Base-by-base conservation (phyloP, 2,888 invertebrate species). In the Pristionchus arcanus region DNA sequence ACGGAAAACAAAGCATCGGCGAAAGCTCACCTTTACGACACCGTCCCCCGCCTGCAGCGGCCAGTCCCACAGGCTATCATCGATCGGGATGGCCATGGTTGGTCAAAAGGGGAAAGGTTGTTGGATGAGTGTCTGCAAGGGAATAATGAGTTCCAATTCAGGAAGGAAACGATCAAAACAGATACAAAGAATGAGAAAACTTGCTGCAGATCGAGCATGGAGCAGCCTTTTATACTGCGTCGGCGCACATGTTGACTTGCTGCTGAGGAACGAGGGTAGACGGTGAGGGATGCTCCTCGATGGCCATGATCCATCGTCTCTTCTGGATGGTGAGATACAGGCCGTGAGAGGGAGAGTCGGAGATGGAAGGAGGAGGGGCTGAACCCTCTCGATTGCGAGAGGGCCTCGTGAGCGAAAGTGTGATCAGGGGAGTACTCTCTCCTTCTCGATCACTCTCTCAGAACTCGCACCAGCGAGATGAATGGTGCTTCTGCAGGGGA, bases 31-130 rank as follows among this genome's bases (percentile, higher is more conserved):
- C 92, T 93, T 92, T 89, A 93, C 93, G 84, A 93, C 92, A 49
- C 93, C 93, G 89, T 93, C 93, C 89, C 92, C 91, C 90, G 91
- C 90, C 91, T 93, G 93, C 81, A 93, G 92, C 68, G 93, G 93
- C 93, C 93, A 93, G 87, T 93, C 93, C 93, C 93, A 93, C 88
- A 91, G 91, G 89, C 91, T 90, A 13, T 91, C 93, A 42, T 92
- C 91, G 90, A 93, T 90, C 37, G 92, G 90, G 89, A 93, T 91
- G 68, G 91, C 89, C 89, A 93, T 91, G 91, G 91, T 93, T 68
- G 68, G 53, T 21, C 42, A 37, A 9, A 49, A 13, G 42, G 9
- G 42, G 19, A 21, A 19, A 28, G 13, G 25, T 37, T 25, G 37
- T 7, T 28, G 31, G 11, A 31, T 0, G 21, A 11, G 31, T 37